Evolutionary conservation across 2,888 invertebrate species (phyloP).

Genomic region (Gordius sp.): DNA sequence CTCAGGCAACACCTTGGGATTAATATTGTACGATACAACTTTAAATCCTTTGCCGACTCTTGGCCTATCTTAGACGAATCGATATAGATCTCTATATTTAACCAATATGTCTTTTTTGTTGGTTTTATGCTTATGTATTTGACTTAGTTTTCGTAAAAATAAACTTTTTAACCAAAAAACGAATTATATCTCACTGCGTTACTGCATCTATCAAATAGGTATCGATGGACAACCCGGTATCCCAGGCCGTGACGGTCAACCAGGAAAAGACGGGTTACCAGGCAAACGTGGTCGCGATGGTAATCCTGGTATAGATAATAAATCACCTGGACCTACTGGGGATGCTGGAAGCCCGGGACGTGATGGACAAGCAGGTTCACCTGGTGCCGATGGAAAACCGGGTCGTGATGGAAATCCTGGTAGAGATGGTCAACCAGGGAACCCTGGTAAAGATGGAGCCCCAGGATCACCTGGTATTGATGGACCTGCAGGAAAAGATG

Average conservation of each 20-base stretch:
- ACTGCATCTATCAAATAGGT: no score
- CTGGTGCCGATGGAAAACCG: slow-evolving; percentile 19
- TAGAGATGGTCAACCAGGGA: slow-evolving; percentile 16
- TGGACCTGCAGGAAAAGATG: slow-evolving; percentile 15
- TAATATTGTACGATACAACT: no score
- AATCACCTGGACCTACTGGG: slow-evolving; percentile 20
- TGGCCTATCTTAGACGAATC: no score
- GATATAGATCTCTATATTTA: no score
- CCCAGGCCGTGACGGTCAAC: slow-evolving; percentile 21
- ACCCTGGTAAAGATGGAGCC: slow-evolving; percentile 18
- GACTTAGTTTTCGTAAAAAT: no score
- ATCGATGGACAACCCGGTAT: slow-evolving; percentile 21
- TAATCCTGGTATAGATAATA: slow-evolving; percentile 19
- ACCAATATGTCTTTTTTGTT: no score
- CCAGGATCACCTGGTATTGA: slow-evolving; percentile 17
- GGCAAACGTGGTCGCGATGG: slow-evolving; percentile 21
- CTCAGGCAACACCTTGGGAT: no score
- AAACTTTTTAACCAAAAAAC: no score
- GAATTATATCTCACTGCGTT: no score
- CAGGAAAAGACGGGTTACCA: slow-evolving; percentile 20
- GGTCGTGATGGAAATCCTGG: slow-evolving; percentile 20
- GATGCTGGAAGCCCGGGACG: slow-evolving; percentile 18
- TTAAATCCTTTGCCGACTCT: no score
- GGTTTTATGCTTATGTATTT: no score
- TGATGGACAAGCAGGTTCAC: slow-evolving; percentile 19